Base-by-base conservation (phyloP, 2,113 vertebrate genomes). In the Nothocercus julius region DNA sequence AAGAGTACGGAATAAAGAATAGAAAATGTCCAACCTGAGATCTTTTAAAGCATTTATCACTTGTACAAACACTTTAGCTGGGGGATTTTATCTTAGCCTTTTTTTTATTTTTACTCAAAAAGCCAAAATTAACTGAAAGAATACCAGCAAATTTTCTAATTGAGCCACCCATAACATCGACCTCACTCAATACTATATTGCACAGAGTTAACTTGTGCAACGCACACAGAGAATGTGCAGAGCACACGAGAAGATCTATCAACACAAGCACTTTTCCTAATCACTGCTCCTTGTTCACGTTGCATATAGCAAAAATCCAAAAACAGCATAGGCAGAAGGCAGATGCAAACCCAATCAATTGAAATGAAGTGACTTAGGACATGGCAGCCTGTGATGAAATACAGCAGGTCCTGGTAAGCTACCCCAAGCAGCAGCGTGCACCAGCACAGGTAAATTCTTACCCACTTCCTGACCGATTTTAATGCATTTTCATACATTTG, bases 281-380 rank as follows among this genome's bases (percentile, higher is more conserved):
- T 61, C 82, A 62, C 86, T 59, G 73, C 27, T 73, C 89, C 68
- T 38, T 2, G 1, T 7, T 67, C 32, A 8, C 1, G 21, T 85
- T 95, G 20, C 59, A 42, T 84, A 96, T 92, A 95, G 84, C 88
- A 95, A 70, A 64, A 85, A 81, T 22, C 34, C 54, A 81, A 91
- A 85, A 73, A 27, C 90, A 87, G 73, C 70, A 27, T 2, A 68
- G 87, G 87, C 69, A 61, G 85, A 93, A 75, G 95, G 74, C 80
- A 89, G 93, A 92, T 89, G 83, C 85, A 83, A 77, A 18, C 18
- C 15, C 63, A 45, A 92, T 94, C 91, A 62, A 54, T 90, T 13
- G 6, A 89, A 87, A 32, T 72, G 70, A 59, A 11, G 70, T 47
- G 90, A 95, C 81, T 58, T 32, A 40, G 93, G 85, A 78, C n/a